These are phyloP conservation scores for Echinarachnius parma DNA, from an alignment of 53 echinoderm and acorn worm genomes.

Conservation along the genomic window DNA sequence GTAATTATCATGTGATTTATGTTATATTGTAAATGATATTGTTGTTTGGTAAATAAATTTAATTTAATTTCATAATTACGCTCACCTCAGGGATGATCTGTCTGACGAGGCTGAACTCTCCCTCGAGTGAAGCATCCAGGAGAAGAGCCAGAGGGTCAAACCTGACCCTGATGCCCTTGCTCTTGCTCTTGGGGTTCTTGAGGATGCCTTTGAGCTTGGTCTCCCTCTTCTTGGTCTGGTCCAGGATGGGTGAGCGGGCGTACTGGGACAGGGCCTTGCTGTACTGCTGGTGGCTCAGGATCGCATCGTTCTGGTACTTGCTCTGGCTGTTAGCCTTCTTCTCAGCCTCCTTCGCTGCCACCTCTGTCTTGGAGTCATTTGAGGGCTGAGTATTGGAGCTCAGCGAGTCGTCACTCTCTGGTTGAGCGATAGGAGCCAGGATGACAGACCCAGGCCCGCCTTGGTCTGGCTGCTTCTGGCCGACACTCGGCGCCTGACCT, in stretches of 20 bases:
- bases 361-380: conserved; percentile 32
- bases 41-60: no score
- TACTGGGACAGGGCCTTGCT: conserved; percentile 74
- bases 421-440: conserved; percentile 1
- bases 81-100: conserved; percentile 95
- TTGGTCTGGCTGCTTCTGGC: conserved; percentile 17
- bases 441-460: conserved; percentile 13
- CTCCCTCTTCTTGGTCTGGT: conserved; percentile 57
- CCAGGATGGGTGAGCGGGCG: conserved; percentile 70
- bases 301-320: conserved; percentile 71
- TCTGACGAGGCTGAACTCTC: conserved; percentile 90
- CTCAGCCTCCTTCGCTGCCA: conserved; percentile 22
- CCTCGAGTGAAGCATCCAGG: conserved; percentile 93
- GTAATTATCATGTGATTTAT: no score
- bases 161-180: conserved; percentile 72
- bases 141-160: conserved; percentile 97
- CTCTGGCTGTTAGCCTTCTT: conserved; percentile 20
- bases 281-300: conserved; percentile 85
- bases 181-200: conserved; percentile 70
- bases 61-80: no score
- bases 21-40: no score
- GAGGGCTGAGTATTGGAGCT: conserved; percentile 21
- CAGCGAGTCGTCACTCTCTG: conserved; percentile 30
- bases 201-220: conserved; percentile 70
- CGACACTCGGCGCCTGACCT: background rate